Base-by-base conservation (phyloP, 2,113 vertebrate genomes). In the Neotoma lepida region DNA sequence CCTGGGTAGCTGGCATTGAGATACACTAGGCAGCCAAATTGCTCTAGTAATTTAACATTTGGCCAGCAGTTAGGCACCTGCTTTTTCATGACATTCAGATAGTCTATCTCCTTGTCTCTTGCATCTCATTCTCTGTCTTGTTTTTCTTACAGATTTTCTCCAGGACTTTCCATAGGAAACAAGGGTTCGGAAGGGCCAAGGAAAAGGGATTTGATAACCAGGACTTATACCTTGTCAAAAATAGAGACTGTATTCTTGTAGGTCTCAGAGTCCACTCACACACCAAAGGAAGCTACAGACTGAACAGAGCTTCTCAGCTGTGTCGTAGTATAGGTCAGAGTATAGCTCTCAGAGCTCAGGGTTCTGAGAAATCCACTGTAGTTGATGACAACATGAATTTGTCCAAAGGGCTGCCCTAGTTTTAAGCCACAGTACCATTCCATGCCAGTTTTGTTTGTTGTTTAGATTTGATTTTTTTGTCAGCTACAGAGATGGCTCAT, bases 31-130 rank as follows among this genome's bases (percentile, higher is more conserved):
- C 95, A 92, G 95, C 63, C 54, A 86, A 97, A 97, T 64, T 89
- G 90, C 87, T 97, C 39, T 94, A 94, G 95, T 95, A 90, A 97
- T 95, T 97, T 91, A 97, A 97, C 95, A 94, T 97, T 96, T 95
- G 93, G 89, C 91, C 96, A 95, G 84, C 18, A 87, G 81, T 94
- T 90, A 96, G 73, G 87, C 94, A 97, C 93, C 74, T 95, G 95
- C 76, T 89, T 97, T 95, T 61, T 95, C 35, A 28, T 41, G 85
- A 51, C 49, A 39, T 76, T 76, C 95, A 28, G 33, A 71, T 85
- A 41, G 94, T n/a, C 26, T 28, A 94, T 26, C n/a, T 20, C 44
- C 49, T 3, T 74, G 35, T 64, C 14, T 44, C 54, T 54, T 2
- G 73, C 49, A 39, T 82, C 17, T 39, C 9, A n/a, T 4, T 64